A percentile compares a stretch with the other conserved stretches of the same genome.
phyloP scores from a whole-genome alignment of 2,113 vertebrate genomes.

The Pipra filicauda region DNA sequence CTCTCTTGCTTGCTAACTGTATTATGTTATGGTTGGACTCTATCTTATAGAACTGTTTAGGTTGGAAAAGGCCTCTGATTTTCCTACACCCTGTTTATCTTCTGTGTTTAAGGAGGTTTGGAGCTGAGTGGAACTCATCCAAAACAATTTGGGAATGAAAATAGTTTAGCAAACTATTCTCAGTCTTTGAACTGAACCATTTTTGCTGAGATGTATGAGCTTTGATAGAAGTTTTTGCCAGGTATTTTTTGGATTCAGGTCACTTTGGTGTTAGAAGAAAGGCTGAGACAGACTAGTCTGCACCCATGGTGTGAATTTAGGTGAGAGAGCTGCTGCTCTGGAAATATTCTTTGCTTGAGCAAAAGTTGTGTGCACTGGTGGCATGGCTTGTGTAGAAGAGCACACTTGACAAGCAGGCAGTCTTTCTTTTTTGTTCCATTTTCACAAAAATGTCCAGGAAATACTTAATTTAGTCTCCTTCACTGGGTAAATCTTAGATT shows the following conservation, averaged over 20 bases:
- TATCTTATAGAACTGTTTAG: not conserved
- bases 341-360: not conserved
- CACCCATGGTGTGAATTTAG: not conserved
- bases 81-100: not conserved
- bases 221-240: not conserved
- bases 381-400: not conserved
- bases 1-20: not conserved
- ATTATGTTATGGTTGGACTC: not conserved
- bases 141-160: not conserved
- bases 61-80: not conserved
- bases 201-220: not conserved
- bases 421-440: not conserved
- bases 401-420: rapidly evolving
- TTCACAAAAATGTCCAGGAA: not conserved
- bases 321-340: not conserved
- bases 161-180: not conserved
- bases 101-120: not conserved
- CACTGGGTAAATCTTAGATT: not conserved
- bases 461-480: not conserved
- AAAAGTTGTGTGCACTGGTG: not conserved
- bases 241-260: not conserved
- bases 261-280: not conserved
- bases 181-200: not conserved
- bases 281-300: not conserved
- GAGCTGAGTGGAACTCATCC: not conserved